Conservation (phyloP, 2,113 vertebrate genomes). For the Dipodomys ordii region DNA sequence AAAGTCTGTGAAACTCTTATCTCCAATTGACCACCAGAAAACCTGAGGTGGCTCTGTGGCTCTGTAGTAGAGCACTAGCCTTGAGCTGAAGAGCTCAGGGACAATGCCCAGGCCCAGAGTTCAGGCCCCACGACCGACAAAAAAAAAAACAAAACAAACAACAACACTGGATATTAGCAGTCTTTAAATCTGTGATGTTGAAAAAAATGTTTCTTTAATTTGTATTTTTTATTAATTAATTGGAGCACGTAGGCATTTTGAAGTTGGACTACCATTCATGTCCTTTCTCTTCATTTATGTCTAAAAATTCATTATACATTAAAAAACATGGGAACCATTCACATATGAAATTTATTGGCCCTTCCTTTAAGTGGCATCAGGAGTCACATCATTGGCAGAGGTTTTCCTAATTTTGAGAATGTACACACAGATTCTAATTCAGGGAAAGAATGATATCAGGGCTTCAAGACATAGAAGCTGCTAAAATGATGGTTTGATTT, state of each 20-base stretch:
- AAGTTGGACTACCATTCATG: conserved; percentile 29
- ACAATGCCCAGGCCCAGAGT: too few species aligned
- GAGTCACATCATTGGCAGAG: not conserved
- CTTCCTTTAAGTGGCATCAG: conserved; percentile 3
- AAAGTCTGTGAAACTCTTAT: too few species aligned
- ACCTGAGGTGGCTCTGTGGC: too few species aligned
- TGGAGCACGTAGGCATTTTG: not conserved
- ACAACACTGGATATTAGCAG: not conserved
- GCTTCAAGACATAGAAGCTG: not conserved
- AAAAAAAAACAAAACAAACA: too few species aligned
- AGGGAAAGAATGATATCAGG: not conserved
- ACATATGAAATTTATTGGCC: not conserved
- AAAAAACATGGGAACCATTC: not conserved
- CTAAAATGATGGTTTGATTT: not conserved
- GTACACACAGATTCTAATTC: not conserved
- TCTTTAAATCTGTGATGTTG: not conserved
- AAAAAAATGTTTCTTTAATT: conserved; percentile 16
- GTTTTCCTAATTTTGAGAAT: not conserved
- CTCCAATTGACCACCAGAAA: too few species aligned
- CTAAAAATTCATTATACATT: not conserved
- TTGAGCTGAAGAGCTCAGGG: too few species aligned
- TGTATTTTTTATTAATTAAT: not conserved
- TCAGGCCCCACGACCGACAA: too few species aligned
- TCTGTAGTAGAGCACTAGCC: too few species aligned
- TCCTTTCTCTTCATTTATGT: conserved; percentile 1